Percentiles rank a stretch among this genome's conserved stretches.
These are phyloP conservation scores for Rissa tridactyla DNA, from an alignment of 2,113 vertebrate species.

Conservation along the genomic window DNA sequence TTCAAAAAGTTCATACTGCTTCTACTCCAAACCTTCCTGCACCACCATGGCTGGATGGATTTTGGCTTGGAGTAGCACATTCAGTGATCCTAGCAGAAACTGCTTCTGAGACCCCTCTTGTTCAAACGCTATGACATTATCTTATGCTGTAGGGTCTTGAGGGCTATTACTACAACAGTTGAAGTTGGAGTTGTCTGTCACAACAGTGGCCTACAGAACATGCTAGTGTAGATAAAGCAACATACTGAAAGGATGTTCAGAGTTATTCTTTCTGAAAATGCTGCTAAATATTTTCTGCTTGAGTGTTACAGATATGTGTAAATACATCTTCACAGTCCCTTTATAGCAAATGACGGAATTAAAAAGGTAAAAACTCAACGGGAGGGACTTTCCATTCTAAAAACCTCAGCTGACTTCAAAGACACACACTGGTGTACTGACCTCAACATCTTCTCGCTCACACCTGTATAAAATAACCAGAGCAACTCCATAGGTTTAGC, in stretches of 20 bases:
- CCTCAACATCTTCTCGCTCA: neutral
- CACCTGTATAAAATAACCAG: neutral
- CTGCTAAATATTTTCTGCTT: neutral
- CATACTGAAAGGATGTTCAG: neutral
- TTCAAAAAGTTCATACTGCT: neutral
- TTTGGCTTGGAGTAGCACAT: neutral
- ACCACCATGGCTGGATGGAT: neutral
- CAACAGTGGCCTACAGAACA: neutral
- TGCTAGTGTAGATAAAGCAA: neutral
- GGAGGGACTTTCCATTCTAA: neutral
- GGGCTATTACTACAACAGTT: neutral
- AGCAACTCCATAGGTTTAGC: neutral
- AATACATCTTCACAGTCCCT: neutral
- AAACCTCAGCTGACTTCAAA: neutral
- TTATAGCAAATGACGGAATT: neutral
- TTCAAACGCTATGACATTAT: neutral
- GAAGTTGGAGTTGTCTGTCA: neutral
- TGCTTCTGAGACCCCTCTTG: neutral
- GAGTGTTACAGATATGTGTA: neutral
- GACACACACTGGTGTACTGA: rapidly evolving
- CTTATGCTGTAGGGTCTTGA: neutral
- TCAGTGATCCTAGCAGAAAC: neutral
- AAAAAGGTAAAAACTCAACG: neutral
- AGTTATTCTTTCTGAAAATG: neutral
- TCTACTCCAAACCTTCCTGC: neutral